Percentiles rank a stretch among this genome's conserved stretches.
phyloP scores from a whole-genome alignment of 2,888 invertebrate genomes.

The Tetragnatha montana region DNA sequence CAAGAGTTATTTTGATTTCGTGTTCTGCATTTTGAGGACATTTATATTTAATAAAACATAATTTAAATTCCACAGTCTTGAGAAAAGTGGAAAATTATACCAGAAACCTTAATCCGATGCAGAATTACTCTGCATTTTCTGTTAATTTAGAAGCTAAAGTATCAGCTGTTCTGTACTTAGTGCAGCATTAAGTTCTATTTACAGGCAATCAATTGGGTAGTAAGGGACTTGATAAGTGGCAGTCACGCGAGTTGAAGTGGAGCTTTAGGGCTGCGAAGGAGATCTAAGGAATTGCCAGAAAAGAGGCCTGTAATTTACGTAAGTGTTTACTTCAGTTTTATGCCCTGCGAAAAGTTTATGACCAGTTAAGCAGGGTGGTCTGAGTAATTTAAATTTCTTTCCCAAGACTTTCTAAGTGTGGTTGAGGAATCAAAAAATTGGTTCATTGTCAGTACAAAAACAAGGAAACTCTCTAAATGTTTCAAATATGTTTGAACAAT shows the following conservation, averaged over 20 bases:
- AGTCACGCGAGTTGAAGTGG: neutral
- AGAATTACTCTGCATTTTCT: too few relatives aligned
- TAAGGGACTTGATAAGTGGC: neutral
- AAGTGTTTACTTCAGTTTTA: constrained; percentile 27
- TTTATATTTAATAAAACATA: too few relatives aligned
- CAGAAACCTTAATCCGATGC: too few relatives aligned
- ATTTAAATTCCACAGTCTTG: too few relatives aligned
- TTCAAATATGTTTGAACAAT: too few relatives aligned
- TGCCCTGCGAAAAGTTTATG: neutral
- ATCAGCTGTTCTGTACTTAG: too few relatives aligned
- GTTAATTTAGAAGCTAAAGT: too few relatives aligned
- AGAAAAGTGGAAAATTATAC: too few relatives aligned
- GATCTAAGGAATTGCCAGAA: neutral
- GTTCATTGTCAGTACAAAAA: neutral
- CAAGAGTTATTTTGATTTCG: too few relatives aligned
- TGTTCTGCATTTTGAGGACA: too few relatives aligned
- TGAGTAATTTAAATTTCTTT: neutral
- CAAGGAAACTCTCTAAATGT: too few relatives aligned
- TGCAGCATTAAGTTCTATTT: too few relatives aligned
- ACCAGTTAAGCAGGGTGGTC: neutral
- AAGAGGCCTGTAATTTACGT: constrained; percentile 10
- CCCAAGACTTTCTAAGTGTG: neutral
- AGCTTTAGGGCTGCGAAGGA: neutral
- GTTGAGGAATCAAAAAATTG: neutral
- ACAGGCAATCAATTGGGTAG: neutral